Base-by-base conservation (phyloP, 2,888 invertebrate genomes). In the Apoderus coryli region DNA sequence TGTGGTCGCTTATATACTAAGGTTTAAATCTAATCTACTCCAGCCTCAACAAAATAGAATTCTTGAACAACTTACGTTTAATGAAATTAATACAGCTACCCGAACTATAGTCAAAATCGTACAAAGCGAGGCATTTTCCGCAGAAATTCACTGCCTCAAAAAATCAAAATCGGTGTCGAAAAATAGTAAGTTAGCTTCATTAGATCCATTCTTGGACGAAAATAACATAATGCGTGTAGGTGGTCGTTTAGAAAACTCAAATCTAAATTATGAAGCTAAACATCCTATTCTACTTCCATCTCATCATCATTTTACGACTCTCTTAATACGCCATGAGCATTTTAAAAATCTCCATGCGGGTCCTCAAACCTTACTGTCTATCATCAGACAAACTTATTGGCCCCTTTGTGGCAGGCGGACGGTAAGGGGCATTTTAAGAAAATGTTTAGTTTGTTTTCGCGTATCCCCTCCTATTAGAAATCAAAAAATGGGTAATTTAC, bases 401-500 rank as follows among this genome's bases (percentile, higher is more conserved):
- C 29, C 25, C 10, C 19, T 40, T n/a, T 23, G 27, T 4, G 37
- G 35, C 10, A 31, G 27, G 29, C 27, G 14, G 11, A 9, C 30
- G 10, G 35, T 43, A 6, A 27, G 29, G 25, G 22, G 22, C 13
- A 16, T 29, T 14, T 7, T 37, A 16, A 29, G 27, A 13, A 28
- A 30, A 22, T 43, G 36, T 32, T 11, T 37, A 3, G n/a, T 10
- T 10, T 43, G 41, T 32, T 41, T 38, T 16, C 27, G 31, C 10
- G 29, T 27, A 9, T 28, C 27, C 10, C 34, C 38, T 4, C 16
- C 16, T 11, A 16, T n/a, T 9, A 5, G 32, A 7, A 9, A 22
- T 19, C 36, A 22, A 19, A 25, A 41, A 19, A 42, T 42, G 41
- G 37, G 27, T 7, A 28, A 39, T 31, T 31, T 38, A 29, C 40